Conservation (phyloP, 2,113 vertebrate species). For the Canis aureus region DNA sequence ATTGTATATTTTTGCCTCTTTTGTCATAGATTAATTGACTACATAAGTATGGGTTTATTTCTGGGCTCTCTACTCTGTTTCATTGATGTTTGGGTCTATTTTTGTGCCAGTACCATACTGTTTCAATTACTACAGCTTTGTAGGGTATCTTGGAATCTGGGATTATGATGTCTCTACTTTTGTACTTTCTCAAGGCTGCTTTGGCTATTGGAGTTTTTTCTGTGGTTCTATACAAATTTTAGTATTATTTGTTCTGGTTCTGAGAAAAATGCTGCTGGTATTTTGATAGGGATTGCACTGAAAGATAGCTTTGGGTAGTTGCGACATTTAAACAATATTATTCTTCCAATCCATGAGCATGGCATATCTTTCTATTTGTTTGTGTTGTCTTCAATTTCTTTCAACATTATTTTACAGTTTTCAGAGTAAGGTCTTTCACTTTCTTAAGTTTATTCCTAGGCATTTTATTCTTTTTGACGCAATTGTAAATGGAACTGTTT, state of each 20-base stretch:
- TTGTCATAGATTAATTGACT: not conserved
- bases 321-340: not conserved
- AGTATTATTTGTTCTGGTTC: not conserved
- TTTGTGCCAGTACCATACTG: not conserved
- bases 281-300: not conserved
- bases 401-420: not conserved
- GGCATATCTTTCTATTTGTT: not conserved
- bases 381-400: not conserved
- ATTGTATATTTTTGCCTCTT: not conserved
- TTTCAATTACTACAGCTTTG: not conserved
- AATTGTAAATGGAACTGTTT: not conserved
- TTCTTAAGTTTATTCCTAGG: not conserved
- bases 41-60: not conserved
- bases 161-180: not conserved
- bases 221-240: not conserved
- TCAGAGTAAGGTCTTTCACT: not conserved
- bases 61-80: not conserved
- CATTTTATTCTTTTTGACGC: not conserved
- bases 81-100: not conserved
- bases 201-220: not conserved
- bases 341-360: not conserved
- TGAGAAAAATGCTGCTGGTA: not conserved
- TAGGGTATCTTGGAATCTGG: not conserved
- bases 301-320: not conserved
- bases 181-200: not conserved